These are phyloP conservation scores for Calameuta pallipes DNA, from an alignment of 2,888 invertebrate species.

Conservation along the genomic window DNA sequence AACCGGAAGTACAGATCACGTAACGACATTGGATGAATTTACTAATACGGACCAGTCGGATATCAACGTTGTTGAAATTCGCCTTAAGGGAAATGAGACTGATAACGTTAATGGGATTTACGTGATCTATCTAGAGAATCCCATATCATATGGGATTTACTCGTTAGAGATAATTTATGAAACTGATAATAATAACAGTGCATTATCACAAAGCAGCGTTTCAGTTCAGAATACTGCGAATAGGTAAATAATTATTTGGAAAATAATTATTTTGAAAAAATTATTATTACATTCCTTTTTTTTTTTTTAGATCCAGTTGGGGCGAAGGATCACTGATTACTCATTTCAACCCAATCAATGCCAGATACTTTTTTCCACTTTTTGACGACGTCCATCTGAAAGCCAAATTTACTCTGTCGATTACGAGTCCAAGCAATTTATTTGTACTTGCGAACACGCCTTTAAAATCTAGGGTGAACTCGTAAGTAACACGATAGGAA, in stretches of 20 bases:
- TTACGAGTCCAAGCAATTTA: conserved; percentile 74
- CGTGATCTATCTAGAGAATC: conserved; percentile 35
- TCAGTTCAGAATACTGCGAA: conserved; percentile 3
- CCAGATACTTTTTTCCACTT: conserved; percentile 48
- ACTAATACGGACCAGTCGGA: not conserved
- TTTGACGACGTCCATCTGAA: conserved; percentile 82
- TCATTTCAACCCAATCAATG: conserved; percentile 39
- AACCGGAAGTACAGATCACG: not conserved
- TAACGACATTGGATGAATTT: not conserved
- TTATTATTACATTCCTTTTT: not conserved
- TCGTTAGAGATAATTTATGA: conserved; percentile 51
- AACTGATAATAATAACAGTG: conserved; percentile 28
- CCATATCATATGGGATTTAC: conserved; percentile 43
- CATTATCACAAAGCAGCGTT: conserved; percentile 13
- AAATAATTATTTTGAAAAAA: not conserved
- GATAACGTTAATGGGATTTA: conserved; percentile 44
- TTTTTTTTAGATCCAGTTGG: conserved; percentile 35
- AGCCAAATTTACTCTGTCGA: conserved; percentile 79
- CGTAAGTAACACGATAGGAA: conserved; percentile 41
- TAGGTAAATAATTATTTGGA: not conserved
- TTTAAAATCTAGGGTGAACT: conserved; percentile 53
- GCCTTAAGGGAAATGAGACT: not conserved
- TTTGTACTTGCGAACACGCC: conserved; percentile 80
- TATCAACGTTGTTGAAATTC: not conserved
- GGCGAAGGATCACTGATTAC: conserved; percentile 33